Evolutionary conservation across 2,113 vertebrate species (phyloP), one percentile per base, ranked within the genome.

Genomic region (Trochalopteron elliotii): DNA sequence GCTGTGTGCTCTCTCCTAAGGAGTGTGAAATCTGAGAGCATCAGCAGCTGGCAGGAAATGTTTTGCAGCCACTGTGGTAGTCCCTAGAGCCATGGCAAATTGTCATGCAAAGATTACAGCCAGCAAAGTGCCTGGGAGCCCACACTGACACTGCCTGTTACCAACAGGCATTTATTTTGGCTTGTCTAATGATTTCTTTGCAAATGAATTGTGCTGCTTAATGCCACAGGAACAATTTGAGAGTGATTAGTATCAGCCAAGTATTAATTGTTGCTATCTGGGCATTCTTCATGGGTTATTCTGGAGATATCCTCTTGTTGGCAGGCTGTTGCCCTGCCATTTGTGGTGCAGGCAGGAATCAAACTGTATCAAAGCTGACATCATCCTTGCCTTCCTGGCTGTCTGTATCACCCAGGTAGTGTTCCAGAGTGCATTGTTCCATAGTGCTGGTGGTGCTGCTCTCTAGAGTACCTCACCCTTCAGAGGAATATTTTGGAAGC

Each of bases 1-100:
- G 75, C 90, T 86, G 50, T 83, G 68, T 56, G 67, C 82, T 88
- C 70, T 75, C 65, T 88, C 44, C 71, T 78, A n/a, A 72, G 30
- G 37, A 77, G 25, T 53, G 83, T 64, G 89, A 89, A 93, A 93
- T 74, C 42, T 63, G 78, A 88, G 91, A 72, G 70, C 5, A 1
- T 69, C 82, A 59, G 87, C 8, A 2, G 39, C 90, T 95, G 80
- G 63, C 72, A 88, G 35, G 42, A 89, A 70, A 31, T 50, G 15
- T 42, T 92, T 65, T 71, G 67, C 85, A 83, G 87, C 35, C 42
- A 18, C 39, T 52, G 9, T 49, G 64, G 64, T 31, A 33, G 76
- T 52, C 76, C 40, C 60, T 50, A 11, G 76, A 80, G 76, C 53
- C 53, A 15, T 11, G 37, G 59, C 85, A 68, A 74, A n/a, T 64